Conservation (phyloP, 2,113 vertebrate genomes). For the Canis aureus region DNA sequence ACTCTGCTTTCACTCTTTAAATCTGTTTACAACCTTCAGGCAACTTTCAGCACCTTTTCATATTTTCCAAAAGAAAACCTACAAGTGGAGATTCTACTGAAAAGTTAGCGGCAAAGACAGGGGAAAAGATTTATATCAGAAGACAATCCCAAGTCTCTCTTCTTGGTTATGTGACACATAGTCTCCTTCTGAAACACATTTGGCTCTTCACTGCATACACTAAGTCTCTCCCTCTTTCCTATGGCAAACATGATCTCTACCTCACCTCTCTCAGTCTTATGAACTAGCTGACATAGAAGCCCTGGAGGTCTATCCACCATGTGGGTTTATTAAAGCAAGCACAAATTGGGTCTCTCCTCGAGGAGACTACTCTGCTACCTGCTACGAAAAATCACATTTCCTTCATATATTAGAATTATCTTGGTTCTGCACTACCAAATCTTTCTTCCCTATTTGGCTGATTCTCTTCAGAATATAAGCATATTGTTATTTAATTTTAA, state of each 20-base stretch:
- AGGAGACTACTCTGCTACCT: background rate
- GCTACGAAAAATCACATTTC: background rate
- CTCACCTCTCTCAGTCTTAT: background rate
- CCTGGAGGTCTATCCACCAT: background rate
- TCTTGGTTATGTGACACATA: background rate
- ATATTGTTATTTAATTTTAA: background rate
- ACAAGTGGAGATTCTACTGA: background rate
- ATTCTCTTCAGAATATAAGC: background rate
- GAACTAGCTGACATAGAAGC: background rate
- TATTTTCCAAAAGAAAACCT: background rate
- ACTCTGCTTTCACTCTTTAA: background rate
- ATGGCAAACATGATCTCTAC: background rate
- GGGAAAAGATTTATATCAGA: background rate
- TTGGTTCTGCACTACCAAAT: background rate
- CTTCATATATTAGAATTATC: background rate
- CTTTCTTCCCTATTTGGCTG: background rate
- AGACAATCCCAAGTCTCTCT: background rate
- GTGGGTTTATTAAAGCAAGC: background rate
- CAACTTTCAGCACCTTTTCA: background rate
- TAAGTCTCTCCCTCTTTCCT: background rate
- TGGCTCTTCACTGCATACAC: background rate
- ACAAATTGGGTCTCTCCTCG: background rate
- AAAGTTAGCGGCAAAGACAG: background rate
- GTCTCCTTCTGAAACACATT: background rate
- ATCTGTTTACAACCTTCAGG: background rate